Base-by-base conservation (phyloP, 2,888 invertebrate genomes). In the Creontiades dilutus region DNA sequence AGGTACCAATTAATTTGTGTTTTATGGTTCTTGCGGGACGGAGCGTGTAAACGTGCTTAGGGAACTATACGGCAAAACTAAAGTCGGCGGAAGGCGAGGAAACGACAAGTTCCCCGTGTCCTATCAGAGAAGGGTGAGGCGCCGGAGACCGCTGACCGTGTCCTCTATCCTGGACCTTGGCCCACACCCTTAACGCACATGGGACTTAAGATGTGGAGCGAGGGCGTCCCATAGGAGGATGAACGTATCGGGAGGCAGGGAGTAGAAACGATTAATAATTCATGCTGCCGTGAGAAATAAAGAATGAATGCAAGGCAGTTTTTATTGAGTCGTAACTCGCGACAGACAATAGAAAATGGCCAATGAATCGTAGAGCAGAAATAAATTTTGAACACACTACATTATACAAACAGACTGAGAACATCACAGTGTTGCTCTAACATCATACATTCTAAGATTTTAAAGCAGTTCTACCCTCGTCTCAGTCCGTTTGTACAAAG, bases 191-290 rank as follows among this genome's bases (percentile, higher is more conserved):
- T 23, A 23, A n/a, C 68, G 12, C 68, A 23, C 23, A 68, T 68
- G 68, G 68, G 13, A 23, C 23, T 23, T 23, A 0, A 23, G 23
- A 68, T 23, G 68, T 68, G 68, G 68, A 23, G 68, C 68, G 9
- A 68, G 68, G 68, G n/a, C 61, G 61, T 68, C 27, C 68, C 68
- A 16, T 57, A 68, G 68, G 61, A 61, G 9, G 61, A 61, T 61
- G 61, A 19, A 9, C n/a, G 57, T 5, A 68, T 19, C 0, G 57
- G 0, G n/a, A n/a, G 57, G n/a, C 0, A 19, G 68, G 3, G 27
- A 68, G 68, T 23, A 4, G 68, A 23, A 23, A 5, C n/a, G n/a
- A 68, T 61, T n/a, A 61, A 61, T 68, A 68, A 68, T 68, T 68
- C 68, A 68, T 68, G 68, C 0, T 12, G 23, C 68, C 23, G 23